Evolutionary conservation across 2,888 invertebrate genomes (phyloP), one percentile per base, ranked within the genome.

Genomic region (Lepidochrysops patricia): DNA sequence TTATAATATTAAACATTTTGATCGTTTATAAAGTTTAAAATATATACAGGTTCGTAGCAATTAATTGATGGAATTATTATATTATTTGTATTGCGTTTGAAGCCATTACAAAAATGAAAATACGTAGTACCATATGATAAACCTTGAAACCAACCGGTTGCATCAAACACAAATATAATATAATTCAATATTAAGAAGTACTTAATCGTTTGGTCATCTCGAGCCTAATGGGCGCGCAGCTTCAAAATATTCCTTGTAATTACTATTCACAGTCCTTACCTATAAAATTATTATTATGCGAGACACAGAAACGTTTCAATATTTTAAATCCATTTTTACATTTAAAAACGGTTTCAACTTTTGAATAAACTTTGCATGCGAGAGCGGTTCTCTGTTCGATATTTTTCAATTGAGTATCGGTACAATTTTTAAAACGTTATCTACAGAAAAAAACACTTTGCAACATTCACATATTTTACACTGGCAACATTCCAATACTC

Each of bases 401-500:
- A 19, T 43, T 43, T 29, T 43, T 43, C 43, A 43, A 43, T 43
- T 43, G 43, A 4, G 3, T 43, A 43, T 23, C 43, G 43, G 19
- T 43, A 43, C 19, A 43, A 19, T 43, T 9, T 43, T 74, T 73
- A 73, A 74, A 72, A 62, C 72, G 63, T 61, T 26, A 29, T 29
- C 52, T 26, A 26, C 63, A 68, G 69, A 69, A 73, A 76, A n/a
- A 74, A 74, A 78, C 78, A 75, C 73, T 77, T 77, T 77, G 75
- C 74, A 73, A 67, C 70, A 74, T 76, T 74, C 76, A 75, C 79
- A 78, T 76, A 76, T 79, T 76, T 72, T 71, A 65, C 61, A 62
- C 62, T 77, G 78, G 76, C 75, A 68, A 57, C 61, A 49, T 58
- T 74, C 78, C 78, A 76, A 68, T 23, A 15, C 19, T n/a, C n/a